These are phyloP conservation scores for Intellagama lesueurii DNA, from an alignment of 2,797 vertebrate species.

Conservation along the genomic window DNA sequence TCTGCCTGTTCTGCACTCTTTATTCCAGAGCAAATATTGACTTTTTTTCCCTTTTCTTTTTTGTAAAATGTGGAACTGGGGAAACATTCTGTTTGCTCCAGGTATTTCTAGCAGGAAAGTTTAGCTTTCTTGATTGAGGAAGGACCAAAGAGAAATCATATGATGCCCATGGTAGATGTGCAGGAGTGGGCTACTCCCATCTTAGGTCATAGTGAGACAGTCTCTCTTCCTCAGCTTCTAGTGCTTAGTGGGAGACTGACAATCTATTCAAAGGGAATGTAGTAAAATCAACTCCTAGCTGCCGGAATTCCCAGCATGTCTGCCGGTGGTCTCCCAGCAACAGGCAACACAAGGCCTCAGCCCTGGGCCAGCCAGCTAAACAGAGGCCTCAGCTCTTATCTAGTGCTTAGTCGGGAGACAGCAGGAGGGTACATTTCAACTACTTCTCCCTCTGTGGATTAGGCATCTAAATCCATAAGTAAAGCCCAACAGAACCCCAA, in stretches of 20 bases:
- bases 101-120: neutral
- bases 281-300: slow-evolving; percentile 28
- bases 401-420: neutral
- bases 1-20: neutral
- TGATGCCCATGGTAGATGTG: too few species aligned
- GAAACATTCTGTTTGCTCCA: neutral
- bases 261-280: neutral
- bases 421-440: neutral
- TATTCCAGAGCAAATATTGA: neutral
- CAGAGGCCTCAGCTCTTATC: slow-evolving; percentile 1
- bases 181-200: neutral
- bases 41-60: too few species aligned
- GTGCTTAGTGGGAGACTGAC: neutral
- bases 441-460: neutral
- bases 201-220: neutral
- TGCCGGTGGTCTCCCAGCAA: slow-evolving; percentile 42
- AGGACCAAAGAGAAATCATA: neutral
- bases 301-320: slow-evolving; percentile 34
- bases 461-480: too few species aligned
- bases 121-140: too few species aligned
- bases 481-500: too few species aligned
- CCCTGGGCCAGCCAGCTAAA: slow-evolving; percentile 20
- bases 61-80: neutral
- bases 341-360: neutral
- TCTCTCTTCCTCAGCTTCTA: neutral